These are phyloP conservation scores for Ypsolopha scabrella DNA, from an alignment of 2,888 invertebrate genomes.

Conservation along the genomic window DNA sequence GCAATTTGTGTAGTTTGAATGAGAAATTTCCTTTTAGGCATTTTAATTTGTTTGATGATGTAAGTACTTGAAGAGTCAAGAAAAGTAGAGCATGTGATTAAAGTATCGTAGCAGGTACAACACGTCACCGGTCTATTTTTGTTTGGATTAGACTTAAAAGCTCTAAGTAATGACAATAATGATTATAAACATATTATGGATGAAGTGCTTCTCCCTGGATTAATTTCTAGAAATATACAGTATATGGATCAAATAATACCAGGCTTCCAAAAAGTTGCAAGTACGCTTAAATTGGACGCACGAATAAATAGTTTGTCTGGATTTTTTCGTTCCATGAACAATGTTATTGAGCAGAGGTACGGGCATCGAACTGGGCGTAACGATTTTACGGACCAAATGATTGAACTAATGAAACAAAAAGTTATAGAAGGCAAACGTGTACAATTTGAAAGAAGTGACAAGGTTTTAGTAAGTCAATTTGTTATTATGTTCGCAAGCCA, in stretches of 20 bases:
- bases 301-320: too few relatives aligned
- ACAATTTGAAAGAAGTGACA: slow-evolving; percentile 23
- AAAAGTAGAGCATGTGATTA: too few relatives aligned
- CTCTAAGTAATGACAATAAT: slow-evolving; percentile 3
- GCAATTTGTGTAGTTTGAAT: too few relatives aligned
- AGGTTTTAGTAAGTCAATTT: slow-evolving; percentile 31
- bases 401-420: slow-evolving; percentile 9
- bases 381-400: slow-evolving; percentile 14
- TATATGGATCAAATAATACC: neutral
- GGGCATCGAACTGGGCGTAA: slow-evolving; percentile 3
- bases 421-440: too few relatives aligned
- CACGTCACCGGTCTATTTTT: neutral
- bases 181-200: slow-evolving; percentile 2
- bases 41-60: too few relatives aligned
- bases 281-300: too few relatives aligned
- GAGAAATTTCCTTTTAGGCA: too few relatives aligned
- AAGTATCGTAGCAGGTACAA: neutral
- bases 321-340: too few relatives aligned
- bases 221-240: neutral
- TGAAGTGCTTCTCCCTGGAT: neutral
- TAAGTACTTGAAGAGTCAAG: too few relatives aligned
- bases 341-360: slow-evolving; percentile 8
- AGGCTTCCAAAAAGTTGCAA: too few relatives aligned
- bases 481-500: slow-evolving; percentile 55
- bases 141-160: slow-evolving; percentile 4